phyloP scores from a whole-genome alignment of 2,113 vertebrate species.

The Puntigrus tetrazona region DNA sequence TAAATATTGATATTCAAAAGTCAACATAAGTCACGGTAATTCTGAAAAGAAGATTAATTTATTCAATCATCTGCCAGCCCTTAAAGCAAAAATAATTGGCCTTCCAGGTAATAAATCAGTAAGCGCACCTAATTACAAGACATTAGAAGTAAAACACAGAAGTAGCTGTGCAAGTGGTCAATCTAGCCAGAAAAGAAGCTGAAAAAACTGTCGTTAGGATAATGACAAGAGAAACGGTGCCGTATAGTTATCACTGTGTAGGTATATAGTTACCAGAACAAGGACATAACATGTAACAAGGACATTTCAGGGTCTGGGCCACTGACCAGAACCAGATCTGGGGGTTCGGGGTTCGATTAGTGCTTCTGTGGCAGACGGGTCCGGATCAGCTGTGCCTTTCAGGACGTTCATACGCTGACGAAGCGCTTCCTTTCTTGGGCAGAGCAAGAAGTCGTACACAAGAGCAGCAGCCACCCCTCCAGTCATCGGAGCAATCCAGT shows the following conservation, averaged over 20 bases:
- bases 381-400: slow-evolving; percentile 24
- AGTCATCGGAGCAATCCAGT: slow-evolving; percentile 64
- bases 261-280: not conserved
- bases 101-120: not conserved
- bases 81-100: not conserved
- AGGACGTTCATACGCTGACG: slow-evolving; percentile 76
- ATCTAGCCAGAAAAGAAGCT: not conserved
- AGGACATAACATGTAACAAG: slow-evolving; percentile 5
- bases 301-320: slow-evolving; percentile 33
- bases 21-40: not conserved
- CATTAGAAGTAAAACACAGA: not conserved
- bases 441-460: slow-evolving; percentile 82
- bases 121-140: not conserved
- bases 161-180: not conserved
- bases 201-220: not conserved
- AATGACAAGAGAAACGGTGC: not conserved
- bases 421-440: slow-evolving; percentile 71
- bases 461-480: slow-evolving; percentile 63
- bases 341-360: slow-evolving; percentile 26
- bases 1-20: not conserved
- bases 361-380: slow-evolving; percentile 4
- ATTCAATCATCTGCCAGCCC: not conserved
- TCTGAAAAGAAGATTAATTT: not conserved
- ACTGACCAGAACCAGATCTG: slow-evolving; percentile 42
- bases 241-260: not conserved